phyloP scores from a whole-genome alignment of 2,888 invertebrate genomes.

The Osedax fenrisi region DNA sequence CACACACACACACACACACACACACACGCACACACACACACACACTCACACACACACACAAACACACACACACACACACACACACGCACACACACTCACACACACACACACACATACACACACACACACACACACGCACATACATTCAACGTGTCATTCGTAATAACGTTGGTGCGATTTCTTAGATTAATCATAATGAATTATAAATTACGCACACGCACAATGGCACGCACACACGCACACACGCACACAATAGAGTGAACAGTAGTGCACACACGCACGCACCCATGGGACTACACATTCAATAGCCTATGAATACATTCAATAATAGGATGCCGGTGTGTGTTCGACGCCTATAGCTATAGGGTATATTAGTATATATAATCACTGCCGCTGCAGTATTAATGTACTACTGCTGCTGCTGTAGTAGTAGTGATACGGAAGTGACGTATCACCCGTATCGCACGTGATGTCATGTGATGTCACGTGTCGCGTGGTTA shows the following conservation, averaged over 20 bases:
- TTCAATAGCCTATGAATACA: no score
- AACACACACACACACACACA: constrained; percentile 11
- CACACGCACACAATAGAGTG: not conserved
- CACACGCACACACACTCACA: constrained; percentile 8
- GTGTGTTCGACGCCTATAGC: no score
- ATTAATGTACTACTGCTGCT: no score
- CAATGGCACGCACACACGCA: not conserved
- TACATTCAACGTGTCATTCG: not conserved
- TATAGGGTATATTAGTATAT: no score
- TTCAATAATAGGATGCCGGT: no score
- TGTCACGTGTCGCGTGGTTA: no score
- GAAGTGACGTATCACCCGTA: no score
- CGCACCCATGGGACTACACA: no score
- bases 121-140: constrained; percentile 7
- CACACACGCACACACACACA: constrained; percentile 8
- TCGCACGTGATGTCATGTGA: no score
- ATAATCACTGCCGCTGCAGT: no score
- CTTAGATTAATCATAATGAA: not conserved
- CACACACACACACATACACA: constrained; percentile 3
- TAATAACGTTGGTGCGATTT: not conserved
- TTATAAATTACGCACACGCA: not conserved
- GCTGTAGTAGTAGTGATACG: no score
- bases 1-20: constrained; percentile 10
- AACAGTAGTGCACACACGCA: no score
- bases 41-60: constrained; percentile 13